Conservation (phyloP, 2,113 vertebrate species). For the Scortum barcoo region DNA sequence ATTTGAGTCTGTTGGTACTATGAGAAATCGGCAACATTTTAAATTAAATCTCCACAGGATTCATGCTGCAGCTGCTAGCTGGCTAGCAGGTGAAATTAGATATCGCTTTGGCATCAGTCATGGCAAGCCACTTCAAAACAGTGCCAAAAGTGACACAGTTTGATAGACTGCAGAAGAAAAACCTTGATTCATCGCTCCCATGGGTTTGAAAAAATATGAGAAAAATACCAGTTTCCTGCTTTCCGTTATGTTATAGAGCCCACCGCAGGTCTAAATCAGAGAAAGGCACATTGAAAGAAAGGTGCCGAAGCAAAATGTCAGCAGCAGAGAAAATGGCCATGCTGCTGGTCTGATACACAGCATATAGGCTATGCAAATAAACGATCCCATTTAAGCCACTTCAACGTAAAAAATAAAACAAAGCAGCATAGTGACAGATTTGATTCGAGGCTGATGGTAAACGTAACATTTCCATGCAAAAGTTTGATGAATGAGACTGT, state of each 20-base stretch:
- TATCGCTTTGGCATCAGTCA: slow-evolving; percentile 48
- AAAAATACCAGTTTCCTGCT: not conserved
- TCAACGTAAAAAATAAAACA: not conserved
- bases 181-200: slow-evolving; percentile 30
- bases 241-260: slow-evolving; percentile 7
- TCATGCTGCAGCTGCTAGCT: slow-evolving; percentile 26
- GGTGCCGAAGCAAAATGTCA: slow-evolving; percentile 4
- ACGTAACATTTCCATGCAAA: slow-evolving; percentile 62
- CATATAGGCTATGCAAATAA: not conserved
- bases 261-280: slow-evolving; percentile 25
- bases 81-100: slow-evolving; percentile 41
- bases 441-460: slow-evolving; percentile 24
- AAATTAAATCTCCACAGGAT: slow-evolving; percentile 19
- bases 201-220: slow-evolving; percentile 14
- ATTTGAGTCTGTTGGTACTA: not conserved
- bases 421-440: not conserved
- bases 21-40: not conserved
- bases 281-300: slow-evolving; percentile 1
- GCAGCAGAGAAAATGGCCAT: slow-evolving; percentile 1
- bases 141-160: slow-evolving; percentile 42
- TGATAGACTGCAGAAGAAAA: slow-evolving; percentile 25
- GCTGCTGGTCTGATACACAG: not conserved
- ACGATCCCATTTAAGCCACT: not conserved
- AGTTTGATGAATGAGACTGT: slow-evolving; percentile 75
- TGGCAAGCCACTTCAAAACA: slow-evolving; percentile 15